A percentile compares a stretch with the other conserved stretches of the same genome.
phyloP scores from a whole-genome alignment of 2,797 vertebrate genomes.

The Gymnothorax reevesii region DNA sequence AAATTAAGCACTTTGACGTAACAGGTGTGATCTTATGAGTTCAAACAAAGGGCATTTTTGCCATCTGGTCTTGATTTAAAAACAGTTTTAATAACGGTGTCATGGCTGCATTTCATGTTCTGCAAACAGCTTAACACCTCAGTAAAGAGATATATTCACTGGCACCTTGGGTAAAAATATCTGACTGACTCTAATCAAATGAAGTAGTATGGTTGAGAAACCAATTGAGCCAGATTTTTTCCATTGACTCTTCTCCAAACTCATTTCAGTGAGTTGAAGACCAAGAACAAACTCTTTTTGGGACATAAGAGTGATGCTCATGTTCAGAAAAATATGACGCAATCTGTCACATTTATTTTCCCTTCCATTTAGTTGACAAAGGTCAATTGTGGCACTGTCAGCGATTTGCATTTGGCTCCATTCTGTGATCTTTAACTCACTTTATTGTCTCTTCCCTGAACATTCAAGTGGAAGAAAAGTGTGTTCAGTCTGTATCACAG shows the following conservation, averaged over 20 bases:
- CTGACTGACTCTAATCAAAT: background rate
- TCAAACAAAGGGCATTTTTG: background rate
- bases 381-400: no score
- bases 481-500: slow-evolving; percentile 3
- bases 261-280: background rate
- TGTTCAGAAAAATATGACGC: background rate
- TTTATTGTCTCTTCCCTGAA: background rate
- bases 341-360: no score
- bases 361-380: no score
- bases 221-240: background rate
- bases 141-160: background rate
- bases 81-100: background rate
- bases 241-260: background rate
- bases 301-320: background rate
- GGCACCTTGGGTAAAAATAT: background rate
- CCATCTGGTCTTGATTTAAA: slow-evolving; percentile 7
- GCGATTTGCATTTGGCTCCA: no score
- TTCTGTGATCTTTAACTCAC: background rate
- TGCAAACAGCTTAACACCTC: background rate
- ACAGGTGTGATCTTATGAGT: background rate
- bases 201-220: background rate
- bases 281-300: background rate
- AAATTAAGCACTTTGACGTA: background rate
- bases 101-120: background rate
- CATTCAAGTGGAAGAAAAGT: background rate